Conservation (phyloP, 2,888 invertebrate species). For the Trachelus tabidus region DNA sequence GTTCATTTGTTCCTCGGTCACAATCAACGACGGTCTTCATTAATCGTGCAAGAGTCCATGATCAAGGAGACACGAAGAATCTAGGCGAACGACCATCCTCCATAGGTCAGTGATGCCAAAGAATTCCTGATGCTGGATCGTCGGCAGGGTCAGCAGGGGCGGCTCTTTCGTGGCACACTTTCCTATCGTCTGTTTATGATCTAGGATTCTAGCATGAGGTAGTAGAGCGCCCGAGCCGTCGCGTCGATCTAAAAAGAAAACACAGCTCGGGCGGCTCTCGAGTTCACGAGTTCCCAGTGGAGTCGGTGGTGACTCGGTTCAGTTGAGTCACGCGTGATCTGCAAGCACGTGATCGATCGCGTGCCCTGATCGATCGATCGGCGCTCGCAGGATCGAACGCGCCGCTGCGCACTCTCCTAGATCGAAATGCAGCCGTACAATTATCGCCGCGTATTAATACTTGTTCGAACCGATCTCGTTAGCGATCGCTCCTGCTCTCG, state of each 20-base stretch:
- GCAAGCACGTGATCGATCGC: conserved; percentile 25
- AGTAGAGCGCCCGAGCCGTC: background rate
- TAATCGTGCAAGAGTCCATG: too few relatives aligned
- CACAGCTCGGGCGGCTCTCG: conserved; percentile 6
- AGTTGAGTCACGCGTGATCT: conserved; percentile 38
- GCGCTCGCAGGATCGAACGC: conserved; percentile 35
- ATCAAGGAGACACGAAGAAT: too few relatives aligned
- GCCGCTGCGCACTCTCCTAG: conserved; percentile 2
- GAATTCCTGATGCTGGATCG: too few relatives aligned
- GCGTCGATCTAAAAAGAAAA: conserved; percentile 7
- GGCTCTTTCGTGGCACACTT: too few relatives aligned
- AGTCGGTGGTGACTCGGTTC: conserved; percentile 9
- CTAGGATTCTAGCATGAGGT: background rate
- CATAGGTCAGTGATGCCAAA: too few relatives aligned
- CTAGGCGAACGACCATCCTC: too few relatives aligned
- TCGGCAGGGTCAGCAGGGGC: too few relatives aligned
- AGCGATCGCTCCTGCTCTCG: conserved; percentile 33
- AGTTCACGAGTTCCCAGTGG: background rate
- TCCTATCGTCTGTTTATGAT: background rate
- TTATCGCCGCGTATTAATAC: conserved; percentile 46
- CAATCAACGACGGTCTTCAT: too few relatives aligned
- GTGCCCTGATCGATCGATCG: conserved; percentile 25
- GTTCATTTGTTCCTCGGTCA: too few relatives aligned
- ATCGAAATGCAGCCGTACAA: conserved; percentile 48
- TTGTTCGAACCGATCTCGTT: conserved; percentile 25